Percentiles rank a stretch among this genome's conserved stretches.
These are phyloP conservation scores for Trichoplusia ni DNA, from an alignment of 1,140 invertebrate species.

Conservation along the genomic window DNA sequence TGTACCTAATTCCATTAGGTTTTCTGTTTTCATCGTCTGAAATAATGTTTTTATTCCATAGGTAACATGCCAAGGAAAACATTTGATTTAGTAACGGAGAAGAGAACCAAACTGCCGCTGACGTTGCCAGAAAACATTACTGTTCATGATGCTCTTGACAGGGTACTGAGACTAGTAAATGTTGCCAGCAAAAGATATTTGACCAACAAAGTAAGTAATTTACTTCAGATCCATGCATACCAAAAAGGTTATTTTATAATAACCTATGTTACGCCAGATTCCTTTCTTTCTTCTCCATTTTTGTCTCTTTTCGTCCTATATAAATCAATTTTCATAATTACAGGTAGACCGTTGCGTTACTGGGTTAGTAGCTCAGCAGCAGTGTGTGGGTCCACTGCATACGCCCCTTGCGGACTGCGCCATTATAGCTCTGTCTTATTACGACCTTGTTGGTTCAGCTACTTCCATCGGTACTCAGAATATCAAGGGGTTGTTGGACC, in stretches of 20 bases:
- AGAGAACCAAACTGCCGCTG: conserved; percentile 71
- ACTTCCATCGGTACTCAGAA: conserved; percentile 98
- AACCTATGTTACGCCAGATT: no score
- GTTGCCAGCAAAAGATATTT: conserved; percentile 98
- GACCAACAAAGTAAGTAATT: conserved; percentile 87
- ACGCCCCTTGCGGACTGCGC: conserved; percentile 97
- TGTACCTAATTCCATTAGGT: no score
- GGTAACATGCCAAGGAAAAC: conserved; percentile 84
- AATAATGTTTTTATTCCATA: conserved; percentile 35
- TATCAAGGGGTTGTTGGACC: conserved; percentile 93
- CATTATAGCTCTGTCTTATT: conserved; percentile 92
- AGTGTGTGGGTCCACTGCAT: conserved; percentile 98
- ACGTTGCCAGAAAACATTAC: conserved; percentile 83
- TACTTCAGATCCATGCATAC: not conserved
- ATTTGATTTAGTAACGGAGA: conserved; percentile 73
- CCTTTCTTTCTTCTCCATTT: not conserved
- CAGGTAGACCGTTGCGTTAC: conserved; percentile 97
- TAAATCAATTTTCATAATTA: conserved; percentile 7
- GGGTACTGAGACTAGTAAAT: conserved; percentile 93
- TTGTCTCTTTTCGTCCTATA: no score
- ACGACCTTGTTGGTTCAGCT: conserved; percentile 90
- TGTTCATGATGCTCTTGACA: conserved; percentile 85
- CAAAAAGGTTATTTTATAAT: not conserved
- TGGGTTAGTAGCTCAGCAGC: conserved; percentile 97
- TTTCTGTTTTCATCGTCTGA: not conserved